Base-by-base conservation (phyloP, 1,140 invertebrate genomes). In the Dolichoris vasculosae region DNA sequence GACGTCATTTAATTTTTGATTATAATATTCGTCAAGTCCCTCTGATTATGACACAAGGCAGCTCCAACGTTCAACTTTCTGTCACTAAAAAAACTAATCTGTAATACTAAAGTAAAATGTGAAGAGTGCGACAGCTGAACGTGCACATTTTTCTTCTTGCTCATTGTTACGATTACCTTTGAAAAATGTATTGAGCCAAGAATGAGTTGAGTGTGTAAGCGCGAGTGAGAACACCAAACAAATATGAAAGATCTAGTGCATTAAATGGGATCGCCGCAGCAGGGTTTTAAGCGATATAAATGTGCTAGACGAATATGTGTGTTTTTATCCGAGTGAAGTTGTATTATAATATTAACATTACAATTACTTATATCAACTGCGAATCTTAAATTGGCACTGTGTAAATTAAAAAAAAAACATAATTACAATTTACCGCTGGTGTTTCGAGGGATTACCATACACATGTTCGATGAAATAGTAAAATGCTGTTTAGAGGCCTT, bases 321-420 rank as follows among this genome's bases (percentile, higher is more conserved):
- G 91, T 92, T 92, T 93, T 92, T 92, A 92, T 90, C 90, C 89
- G 88, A 90, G 88, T 88, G 89, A 92, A 90, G 88, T 89, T 91
- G 89, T 90, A 91, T 86, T 88, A 89, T 91, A 91, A 88, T 88
- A 90, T 89, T 89, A 87, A 87, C 89, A 90, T 90, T 89, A 88
- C 87, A 86, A 82, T 89, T 79, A 83, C n/a, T 79, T 83, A 78
- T 80, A 86, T 83, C 75, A 87, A 87, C 87, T 89, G 83, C 86
- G 83, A 88, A 75, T 87, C 87, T 87, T 89, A 82, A 88, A 88
- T 85, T 90, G 84, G 84, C 86, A 88, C 88, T 86, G 87, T 90
- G 89, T 91, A 90, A 90, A 91, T 90, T 90, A 89, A 90, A 89
- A 80, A 76, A 15, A 51, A 84, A 2, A 64, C n/a, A 85, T 51